Percentiles rank a stretch among this genome's conserved stretches.
Conservation (phyloP, 2,113 vertebrate genomes). For the Anguilla japonica region DNA sequence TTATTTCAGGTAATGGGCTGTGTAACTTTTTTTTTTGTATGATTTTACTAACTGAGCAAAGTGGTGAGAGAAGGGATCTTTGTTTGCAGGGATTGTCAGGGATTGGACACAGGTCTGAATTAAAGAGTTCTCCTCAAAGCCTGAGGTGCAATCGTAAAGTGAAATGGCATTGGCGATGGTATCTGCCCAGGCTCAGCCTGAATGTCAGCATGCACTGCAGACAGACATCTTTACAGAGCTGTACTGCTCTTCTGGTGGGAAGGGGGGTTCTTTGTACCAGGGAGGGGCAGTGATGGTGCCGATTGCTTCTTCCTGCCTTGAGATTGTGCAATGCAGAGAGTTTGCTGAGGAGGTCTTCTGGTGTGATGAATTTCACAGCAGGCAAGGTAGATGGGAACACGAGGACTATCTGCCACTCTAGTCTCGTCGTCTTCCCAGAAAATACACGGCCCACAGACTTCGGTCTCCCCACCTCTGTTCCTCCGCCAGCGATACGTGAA, state of each 20-base stretch:
- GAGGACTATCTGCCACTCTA: constrained; percentile 1
- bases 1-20: neutral
- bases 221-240: constrained; percentile 1
- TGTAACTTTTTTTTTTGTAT: neutral
- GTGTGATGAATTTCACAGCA: constrained; percentile 35
- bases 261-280: constrained; percentile 1
- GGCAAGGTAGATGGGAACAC: constrained; percentile 17
- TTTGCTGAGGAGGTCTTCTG: constrained; percentile 33
- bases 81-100: constrained; percentile 12
- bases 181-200: neutral
- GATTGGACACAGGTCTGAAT: constrained; percentile 13
- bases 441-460: neutral
- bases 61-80: neutral
- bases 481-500: constrained; percentile 5
- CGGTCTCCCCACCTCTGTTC: neutral
- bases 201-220: constrained; percentile 26
- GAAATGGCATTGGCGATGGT: neutral
- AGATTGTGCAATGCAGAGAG: constrained; percentile 21
- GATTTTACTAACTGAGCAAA: constrained; percentile 9
- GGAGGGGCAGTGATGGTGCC: neutral
- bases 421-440: constrained; percentile 10
- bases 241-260: constrained; percentile 1
- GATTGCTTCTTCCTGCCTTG: constrained; percentile 26
- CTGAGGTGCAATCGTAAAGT: constrained; percentile 7
- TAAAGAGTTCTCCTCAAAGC: constrained; percentile 21